Evolutionary conservation across 1,140 invertebrate species (phyloP), one percentile per base, ranked within the genome.

Genomic region (Phocides pigmalion): DNA sequence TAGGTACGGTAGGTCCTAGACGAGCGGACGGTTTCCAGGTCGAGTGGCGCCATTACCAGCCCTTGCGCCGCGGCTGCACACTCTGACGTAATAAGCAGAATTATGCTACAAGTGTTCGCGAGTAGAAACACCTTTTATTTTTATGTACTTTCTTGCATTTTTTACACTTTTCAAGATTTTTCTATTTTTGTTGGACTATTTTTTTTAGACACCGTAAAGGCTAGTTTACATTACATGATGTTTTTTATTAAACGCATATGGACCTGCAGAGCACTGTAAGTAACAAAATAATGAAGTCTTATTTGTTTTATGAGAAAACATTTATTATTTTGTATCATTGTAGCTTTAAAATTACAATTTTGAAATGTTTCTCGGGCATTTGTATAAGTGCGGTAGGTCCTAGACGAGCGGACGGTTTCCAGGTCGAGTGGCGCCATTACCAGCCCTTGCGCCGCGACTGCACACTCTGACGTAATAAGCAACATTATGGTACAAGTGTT

Each of bases 41-140:
- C 42, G 15, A 46, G 42, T 11, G 16, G 2, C 16, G 42, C 42
- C 17, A 46, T 46, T 20, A 46, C 42, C 41, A 46, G 17, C 16
- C 42, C 42, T 22, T 39, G 12, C 12, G 17, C 42, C 11, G 17
- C 41, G 41, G 41, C 15, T 39, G 12, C 2, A 22, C 14, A 17
- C 9, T 46, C 17, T 20, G 42, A 46, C 17, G 16, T 46, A 46
- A 46, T 46, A 20, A 46, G 42, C 42, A 46, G 42, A 9, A 46
- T 46, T 46, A 46, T 46, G 42, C 5, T 22, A 20, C 8, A 4
- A 46, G 42, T 19, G 17, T 17, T 19, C 17, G 17, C 42, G n/a
- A 46, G 11, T 20, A 46, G 22, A 46, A 46, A 39, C 12, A 20
- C 11, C 15, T 46, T 46, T 46, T 46, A 46, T 46, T 46, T 46